Percentiles rank a stretch among this genome's conserved stretches.
Conservation (phyloP, 2,888 invertebrate genomes). For the Unio delphinus region DNA sequence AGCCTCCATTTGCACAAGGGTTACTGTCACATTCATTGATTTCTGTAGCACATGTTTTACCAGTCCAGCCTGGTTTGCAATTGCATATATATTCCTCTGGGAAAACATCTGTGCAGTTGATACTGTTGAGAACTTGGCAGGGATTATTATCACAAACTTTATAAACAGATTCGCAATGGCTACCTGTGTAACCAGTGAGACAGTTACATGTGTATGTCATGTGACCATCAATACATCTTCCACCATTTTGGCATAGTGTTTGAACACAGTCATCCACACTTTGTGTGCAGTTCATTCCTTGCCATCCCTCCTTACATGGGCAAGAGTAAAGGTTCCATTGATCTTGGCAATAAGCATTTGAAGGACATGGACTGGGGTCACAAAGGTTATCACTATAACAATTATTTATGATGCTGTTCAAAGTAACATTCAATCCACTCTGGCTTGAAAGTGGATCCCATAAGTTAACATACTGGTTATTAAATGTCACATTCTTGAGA, state of each 20-base stretch:
- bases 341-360: slow-evolving; percentile 54
- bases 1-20: slow-evolving; percentile 47
- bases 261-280: slow-evolving; percentile 55
- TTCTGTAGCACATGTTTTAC: slow-evolving; percentile 44
- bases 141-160: slow-evolving; percentile 49
- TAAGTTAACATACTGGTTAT: slow-evolving; percentile 35
- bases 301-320: slow-evolving; percentile 61
- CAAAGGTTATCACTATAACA: slow-evolving; percentile 60
- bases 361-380: slow-evolving; percentile 49
- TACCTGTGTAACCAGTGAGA: slow-evolving; percentile 43
- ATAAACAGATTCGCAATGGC: slow-evolving; percentile 45
- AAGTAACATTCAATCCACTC: slow-evolving; percentile 26
- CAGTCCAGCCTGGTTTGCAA: slow-evolving; percentile 59
- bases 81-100: slow-evolving; percentile 48
- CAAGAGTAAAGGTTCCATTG: slow-evolving; percentile 60
- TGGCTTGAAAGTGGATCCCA: slow-evolving; percentile 7
- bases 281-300: slow-evolving; percentile 48
- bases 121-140: slow-evolving; percentile 44
- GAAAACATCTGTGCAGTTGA: slow-evolving; percentile 42
- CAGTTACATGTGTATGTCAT: slow-evolving; percentile 49
- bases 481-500: slow-evolving; percentile 53
- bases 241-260: slow-evolving; percentile 43
- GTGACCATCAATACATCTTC: slow-evolving; percentile 52
- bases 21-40: slow-evolving; percentile 46
- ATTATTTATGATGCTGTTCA: slow-evolving; percentile 34